phyloP scores from a whole-genome alignment of 1,140 invertebrate genomes.

The Aphaenogaster floridana region DNA sequence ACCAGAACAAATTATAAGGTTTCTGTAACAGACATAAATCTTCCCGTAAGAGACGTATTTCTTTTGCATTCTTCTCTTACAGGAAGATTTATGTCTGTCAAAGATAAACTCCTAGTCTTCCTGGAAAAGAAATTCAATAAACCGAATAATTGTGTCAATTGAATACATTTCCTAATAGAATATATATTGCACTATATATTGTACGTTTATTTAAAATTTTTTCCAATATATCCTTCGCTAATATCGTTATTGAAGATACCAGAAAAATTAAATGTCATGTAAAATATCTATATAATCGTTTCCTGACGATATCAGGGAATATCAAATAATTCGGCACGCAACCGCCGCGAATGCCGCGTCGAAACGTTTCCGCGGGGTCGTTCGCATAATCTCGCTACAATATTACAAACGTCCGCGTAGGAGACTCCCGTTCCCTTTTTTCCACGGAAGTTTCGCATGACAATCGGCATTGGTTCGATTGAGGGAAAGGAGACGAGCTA shows the following conservation, averaged over 20 bases:
- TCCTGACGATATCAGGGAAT: neutral
- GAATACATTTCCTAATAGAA: neutral
- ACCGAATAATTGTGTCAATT: neutral
- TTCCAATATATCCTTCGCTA: too few species aligned
- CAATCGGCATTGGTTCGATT: constrained; percentile 37
- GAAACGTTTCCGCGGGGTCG: constrained; percentile 6
- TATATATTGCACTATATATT: neutral
- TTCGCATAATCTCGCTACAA: constrained; percentile 22
- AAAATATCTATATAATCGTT: neutral
- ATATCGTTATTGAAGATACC: neutral
- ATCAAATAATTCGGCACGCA: constrained; percentile 26
- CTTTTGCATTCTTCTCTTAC: too few species aligned
- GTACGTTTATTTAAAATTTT: neutral
- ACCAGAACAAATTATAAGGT: too few species aligned
- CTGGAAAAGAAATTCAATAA: neutral
- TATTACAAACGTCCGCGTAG: constrained; percentile 31
- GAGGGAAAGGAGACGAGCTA: constrained; percentile 6
- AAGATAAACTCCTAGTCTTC: too few species aligned
- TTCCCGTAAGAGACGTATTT: too few species aligned
- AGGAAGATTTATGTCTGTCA: too few species aligned
- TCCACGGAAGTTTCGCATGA: constrained; percentile 43
- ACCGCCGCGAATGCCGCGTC: neutral
- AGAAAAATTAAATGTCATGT: constrained; percentile 1
- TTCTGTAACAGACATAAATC: too few species aligned
- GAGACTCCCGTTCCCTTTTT: constrained; percentile 13